A percentile compares a stretch with the other conserved stretches of the same genome.
phyloP scores from a whole-genome alignment of 2,113 vertebrate species.

The Odobenus rosmarus region DNA sequence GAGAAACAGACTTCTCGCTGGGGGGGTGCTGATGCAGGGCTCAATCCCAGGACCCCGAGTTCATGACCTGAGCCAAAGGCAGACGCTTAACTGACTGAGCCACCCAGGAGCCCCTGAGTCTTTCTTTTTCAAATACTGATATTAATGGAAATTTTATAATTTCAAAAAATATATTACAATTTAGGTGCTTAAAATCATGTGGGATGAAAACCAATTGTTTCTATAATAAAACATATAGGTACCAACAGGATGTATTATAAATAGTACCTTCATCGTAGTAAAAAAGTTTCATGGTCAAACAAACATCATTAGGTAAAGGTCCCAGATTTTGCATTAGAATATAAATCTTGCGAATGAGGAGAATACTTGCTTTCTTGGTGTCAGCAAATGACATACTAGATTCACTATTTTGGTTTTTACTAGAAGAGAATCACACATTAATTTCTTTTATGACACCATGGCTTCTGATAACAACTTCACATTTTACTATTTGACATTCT shows the following conservation, averaged over 20 bases:
- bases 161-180: slow-evolving; percentile 25
- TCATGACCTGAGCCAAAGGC: too few relatives aligned
- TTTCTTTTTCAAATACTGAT: slow-evolving; percentile 52
- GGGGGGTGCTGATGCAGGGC: too few relatives aligned
- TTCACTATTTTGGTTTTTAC: slow-evolving; percentile 79
- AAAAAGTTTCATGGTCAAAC: slow-evolving; percentile 95
- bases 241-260: background rate
- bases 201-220: background rate
- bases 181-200: slow-evolving; percentile 38
- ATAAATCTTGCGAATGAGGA: slow-evolving; percentile 96
- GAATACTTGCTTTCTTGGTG: slow-evolving; percentile 93
- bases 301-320: slow-evolving; percentile 92
- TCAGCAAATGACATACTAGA: slow-evolving; percentile 84
- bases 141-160: slow-evolving; percentile 45
- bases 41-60: too few relatives aligned
- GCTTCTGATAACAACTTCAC: slow-evolving; percentile 36
- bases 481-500: slow-evolving; percentile 55
- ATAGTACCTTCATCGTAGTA: slow-evolving; percentile 94
- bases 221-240: background rate
- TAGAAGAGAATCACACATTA: slow-evolving; percentile 58
- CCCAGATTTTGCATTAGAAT: slow-evolving; percentile 95
- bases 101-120: too few relatives aligned
- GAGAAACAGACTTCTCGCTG: background rate
- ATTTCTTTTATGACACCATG: slow-evolving; percentile 8
- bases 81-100: too few relatives aligned